Evolutionary conservation across 1,140 invertebrate species (phyloP).

Genomic region (Conus ventricosus): DNA sequence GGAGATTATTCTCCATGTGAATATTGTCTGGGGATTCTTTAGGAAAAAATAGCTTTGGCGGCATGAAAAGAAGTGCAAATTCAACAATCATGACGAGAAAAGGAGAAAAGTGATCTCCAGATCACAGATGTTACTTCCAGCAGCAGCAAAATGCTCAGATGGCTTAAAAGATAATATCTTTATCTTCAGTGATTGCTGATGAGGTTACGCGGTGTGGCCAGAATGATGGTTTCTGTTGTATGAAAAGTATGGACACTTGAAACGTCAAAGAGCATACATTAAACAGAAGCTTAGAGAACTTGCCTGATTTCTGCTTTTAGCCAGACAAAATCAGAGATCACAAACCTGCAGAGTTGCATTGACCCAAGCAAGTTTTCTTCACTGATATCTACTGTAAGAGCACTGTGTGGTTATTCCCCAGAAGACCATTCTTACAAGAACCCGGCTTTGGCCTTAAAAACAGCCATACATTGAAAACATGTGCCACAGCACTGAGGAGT

Average conservation of each 20-base stretch:
- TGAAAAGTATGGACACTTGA: constrained; percentile 3
- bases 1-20: constrained; percentile 32
- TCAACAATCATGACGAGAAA: neutral
- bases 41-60: constrained; percentile 23
- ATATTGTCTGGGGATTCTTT: constrained; percentile 28
- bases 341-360: constrained; percentile 29
- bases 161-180: constrained; percentile 4
- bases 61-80: constrained; percentile 21
- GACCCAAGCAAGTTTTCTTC: constrained; percentile 20
- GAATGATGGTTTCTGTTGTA: neutral
- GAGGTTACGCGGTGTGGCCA: neutral
- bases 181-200: constrained; percentile 6
- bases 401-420: constrained; percentile 16
- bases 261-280: neutral
- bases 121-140: neutral
- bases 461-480: constrained; percentile 31
- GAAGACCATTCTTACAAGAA: neutral
- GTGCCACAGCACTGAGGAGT: constrained; percentile 23
- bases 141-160: neutral
- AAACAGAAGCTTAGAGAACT: constrained; percentile 22
- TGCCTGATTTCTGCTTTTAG: constrained; percentile 8
- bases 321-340: neutral
- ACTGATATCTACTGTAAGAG: neutral
- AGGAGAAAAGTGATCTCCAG: neutral
- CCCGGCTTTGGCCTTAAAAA: constrained; percentile 35